These are phyloP conservation scores for Acanthosepion lycidas DNA, from an alignment of 2,888 invertebrate genomes.

Conservation along the genomic window DNA sequence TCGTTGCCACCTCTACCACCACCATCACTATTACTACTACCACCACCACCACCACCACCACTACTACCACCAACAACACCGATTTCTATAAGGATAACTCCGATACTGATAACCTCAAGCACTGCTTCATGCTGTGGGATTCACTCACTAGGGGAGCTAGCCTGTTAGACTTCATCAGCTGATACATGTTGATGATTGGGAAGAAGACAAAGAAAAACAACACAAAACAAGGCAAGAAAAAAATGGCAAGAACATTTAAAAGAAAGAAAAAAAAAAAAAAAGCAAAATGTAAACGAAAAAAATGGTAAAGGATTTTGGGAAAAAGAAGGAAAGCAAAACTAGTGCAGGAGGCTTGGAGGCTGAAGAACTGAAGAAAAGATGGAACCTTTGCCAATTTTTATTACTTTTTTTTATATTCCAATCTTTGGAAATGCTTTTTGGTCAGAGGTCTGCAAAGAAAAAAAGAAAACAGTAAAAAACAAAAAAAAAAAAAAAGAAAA, in stretches of 20 bases:
- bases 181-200: neutral
- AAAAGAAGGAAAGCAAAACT: constrained; percentile 1
- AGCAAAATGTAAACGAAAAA: neutral
- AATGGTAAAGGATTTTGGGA: neutral
- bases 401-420: neutral
- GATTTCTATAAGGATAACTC: neutral
- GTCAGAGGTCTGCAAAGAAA: neutral
- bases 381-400: neutral
- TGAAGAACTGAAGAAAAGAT: neutral
- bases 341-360: constrained; percentile 33
- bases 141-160: constrained; percentile 38
- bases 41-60: neutral
- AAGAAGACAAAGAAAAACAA: neutral
- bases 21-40: constrained; percentile 34
- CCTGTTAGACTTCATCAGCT: constrained; percentile 35
- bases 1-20: neutral
- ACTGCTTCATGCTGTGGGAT: constrained; percentile 44
- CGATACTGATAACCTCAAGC: constrained; percentile 36
- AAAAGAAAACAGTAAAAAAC: neutral
- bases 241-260: constrained; percentile 8
- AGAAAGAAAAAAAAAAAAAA: neutral
- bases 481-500: neutral
- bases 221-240: constrained; percentile 4
- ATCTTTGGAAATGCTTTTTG: constrained; percentile 9
- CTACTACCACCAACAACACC: constrained; percentile 1